Evolutionary conservation across 2,797 vertebrate species (phyloP).

Genomic region (Tokudaia muenninki): DNA sequence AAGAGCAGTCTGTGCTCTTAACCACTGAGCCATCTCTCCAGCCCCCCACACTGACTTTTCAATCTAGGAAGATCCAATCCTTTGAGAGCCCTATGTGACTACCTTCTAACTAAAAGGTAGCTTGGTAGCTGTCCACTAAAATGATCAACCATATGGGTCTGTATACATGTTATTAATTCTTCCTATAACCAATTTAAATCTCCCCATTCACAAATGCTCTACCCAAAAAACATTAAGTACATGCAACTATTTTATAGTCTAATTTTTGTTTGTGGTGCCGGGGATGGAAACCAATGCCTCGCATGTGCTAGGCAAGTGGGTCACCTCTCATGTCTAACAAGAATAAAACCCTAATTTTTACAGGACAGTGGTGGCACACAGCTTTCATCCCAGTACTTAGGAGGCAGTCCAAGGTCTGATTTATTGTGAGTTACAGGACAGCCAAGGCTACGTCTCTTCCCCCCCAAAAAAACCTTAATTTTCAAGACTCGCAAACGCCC

Average conservation of each 20-base stretch:
- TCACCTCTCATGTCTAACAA: neutral
- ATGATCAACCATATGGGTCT: neutral
- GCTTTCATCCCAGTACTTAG: neutral
- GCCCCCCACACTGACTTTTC: neutral
- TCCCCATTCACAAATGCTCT: neutral
- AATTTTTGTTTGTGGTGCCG: neutral
- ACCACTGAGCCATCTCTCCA: too few species aligned
- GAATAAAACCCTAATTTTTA: conserved; percentile 20
- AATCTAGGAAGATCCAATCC: neutral
- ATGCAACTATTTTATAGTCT: conserved; percentile 24
- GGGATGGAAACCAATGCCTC: neutral
- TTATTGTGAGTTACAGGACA: neutral
- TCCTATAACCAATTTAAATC: neutral
- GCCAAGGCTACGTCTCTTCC: neutral
- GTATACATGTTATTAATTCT: neutral
- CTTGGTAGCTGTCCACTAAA: neutral
- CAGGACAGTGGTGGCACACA: neutral
- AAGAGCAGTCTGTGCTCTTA: too few species aligned
- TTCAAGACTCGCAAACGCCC: neutral
- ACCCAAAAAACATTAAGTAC: conserved; percentile 7
- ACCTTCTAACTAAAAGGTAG: conserved; percentile 37
- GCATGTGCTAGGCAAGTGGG: neutral
- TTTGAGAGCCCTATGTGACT: conserved; percentile 38
- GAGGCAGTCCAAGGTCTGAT: neutral
- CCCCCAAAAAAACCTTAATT: neutral